These are phyloP conservation scores for Linnaemya tessellans DNA, from an alignment of 2,888 invertebrate species.

Conservation along the genomic window DNA sequence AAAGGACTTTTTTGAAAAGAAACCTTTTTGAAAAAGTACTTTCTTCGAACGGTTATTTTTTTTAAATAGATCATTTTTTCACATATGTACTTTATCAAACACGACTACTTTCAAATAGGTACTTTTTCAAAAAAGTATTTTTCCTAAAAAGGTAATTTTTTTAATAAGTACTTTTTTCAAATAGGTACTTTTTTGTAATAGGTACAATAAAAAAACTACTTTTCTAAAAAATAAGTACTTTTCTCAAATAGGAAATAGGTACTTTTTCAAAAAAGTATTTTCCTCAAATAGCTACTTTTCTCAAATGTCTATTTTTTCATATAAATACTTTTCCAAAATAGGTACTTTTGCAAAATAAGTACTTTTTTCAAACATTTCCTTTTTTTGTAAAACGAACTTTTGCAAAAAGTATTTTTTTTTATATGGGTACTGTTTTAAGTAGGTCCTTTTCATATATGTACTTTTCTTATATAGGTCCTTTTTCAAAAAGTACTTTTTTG, in stretches of 20 bases:
- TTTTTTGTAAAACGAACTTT: not conserved
- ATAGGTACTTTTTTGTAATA: not conserved
- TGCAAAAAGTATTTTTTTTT: not conserved
- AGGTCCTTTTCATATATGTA: not conserved
- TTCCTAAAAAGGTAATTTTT: not conserved
- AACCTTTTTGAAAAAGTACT: no score
- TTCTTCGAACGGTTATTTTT: no score
- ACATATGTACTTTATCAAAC: not conserved
- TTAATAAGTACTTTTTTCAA: not conserved
- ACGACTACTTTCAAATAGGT: no score
- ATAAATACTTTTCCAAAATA: not conserved
- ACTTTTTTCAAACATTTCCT: no score
- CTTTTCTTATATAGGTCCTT: not conserved
- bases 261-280: not conserved
- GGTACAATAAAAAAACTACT: not conserved
- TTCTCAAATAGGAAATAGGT: not conserved
- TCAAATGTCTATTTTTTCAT: no score
- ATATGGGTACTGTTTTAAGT: not conserved
- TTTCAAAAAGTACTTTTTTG: conserved; percentile 2
- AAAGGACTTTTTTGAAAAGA: no score
- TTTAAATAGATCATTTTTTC: no score
- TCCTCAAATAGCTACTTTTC: not conserved
- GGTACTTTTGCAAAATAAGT: not conserved
- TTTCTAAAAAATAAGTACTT: not conserved
- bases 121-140: not conserved